Percentiles rank a stretch among this genome's conserved stretches.
These are phyloP conservation scores for Gryon sp. DNA, from an alignment of 1,140 invertebrate genomes.

Conservation along the genomic window DNA sequence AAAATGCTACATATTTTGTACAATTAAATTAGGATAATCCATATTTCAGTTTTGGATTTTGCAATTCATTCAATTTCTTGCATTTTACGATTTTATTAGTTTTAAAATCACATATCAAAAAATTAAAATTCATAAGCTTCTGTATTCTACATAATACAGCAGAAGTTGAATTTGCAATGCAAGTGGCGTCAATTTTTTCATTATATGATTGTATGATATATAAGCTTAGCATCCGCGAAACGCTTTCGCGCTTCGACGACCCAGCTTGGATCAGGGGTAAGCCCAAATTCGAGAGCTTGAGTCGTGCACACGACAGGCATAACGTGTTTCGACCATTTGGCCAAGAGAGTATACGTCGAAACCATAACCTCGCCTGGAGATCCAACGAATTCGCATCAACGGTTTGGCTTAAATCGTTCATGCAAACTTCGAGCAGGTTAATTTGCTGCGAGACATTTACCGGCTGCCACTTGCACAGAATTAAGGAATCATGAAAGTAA, in stretches of 20 bases:
- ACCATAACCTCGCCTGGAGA: conserved; percentile 64
- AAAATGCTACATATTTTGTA: no score
- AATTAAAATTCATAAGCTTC: conserved; percentile 15
- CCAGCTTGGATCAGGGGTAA: conserved; percentile 51
- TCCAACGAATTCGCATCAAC: conserved; percentile 66
- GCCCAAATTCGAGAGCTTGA: conserved; percentile 61
- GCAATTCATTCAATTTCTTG: no score
- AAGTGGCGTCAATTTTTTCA: conserved; percentile 55
- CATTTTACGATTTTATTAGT: no score
- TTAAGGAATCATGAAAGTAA: conserved; percentile 61
- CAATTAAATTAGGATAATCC: not conserved
- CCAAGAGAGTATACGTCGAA: conserved; percentile 67
- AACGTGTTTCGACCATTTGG: conserved; percentile 66
- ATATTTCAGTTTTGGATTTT: no score
- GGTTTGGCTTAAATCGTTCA: conserved; percentile 64
- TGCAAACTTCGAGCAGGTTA: conserved; percentile 66
- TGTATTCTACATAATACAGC: conserved; percentile 15
- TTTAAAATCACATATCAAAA: conserved; percentile 7
- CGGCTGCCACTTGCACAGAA: conserved; percentile 59
- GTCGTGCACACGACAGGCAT: conserved; percentile 64
- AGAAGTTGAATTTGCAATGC: conserved; percentile 44
- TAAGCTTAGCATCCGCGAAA: conserved; percentile 30
- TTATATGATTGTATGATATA: conserved; percentile 37
- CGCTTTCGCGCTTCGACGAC: conserved; percentile 60
- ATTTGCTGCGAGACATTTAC: conserved; percentile 63